Base-by-base conservation (phyloP, 2,888 invertebrate species). In the Protonemura montana region DNA sequence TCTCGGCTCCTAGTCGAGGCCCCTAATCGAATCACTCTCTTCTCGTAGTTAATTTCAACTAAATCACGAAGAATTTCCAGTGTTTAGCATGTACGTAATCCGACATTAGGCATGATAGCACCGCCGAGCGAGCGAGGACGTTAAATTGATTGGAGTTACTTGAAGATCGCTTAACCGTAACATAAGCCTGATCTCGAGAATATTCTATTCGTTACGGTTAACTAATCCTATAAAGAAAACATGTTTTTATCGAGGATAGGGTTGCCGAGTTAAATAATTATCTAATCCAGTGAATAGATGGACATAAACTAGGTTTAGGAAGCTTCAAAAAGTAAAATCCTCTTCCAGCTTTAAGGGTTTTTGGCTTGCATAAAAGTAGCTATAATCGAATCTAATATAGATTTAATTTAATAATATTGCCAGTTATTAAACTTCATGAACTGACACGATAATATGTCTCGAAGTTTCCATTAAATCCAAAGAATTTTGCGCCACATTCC, bases 181-280 rank as follows among this genome's bases (percentile, higher is more conserved):
- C 84, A 59, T 84, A 84, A 59, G 84, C 26, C 29, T 84, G 26
- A 59, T 59, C 5, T 59, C 27, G 30, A n/a, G 81, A 78, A 59
- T 84, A 29, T 84, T 59, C 25, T 28, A 59, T n/a, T 84, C 59
- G 29, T 84, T 84, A 59, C 29, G 84, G 76, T 2, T 81, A 81
- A 29, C 29, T 81, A 84, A 42, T 84, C 84, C 84, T 76, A 84
- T 84, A 27, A n/a, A 84, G 84, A 83, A 83, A 84, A 84, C 84
- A 59, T 84, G 84, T 84, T 84, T 84, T 84, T 28, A 84, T 59
- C 59, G 78, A 78, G 28, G 25, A 78, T 26, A 28, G n/a, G 78
- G 26, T 78, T 81, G 35, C 35, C 35, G 30, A 81, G 30, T 28
- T 29, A 29, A 81, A 81, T 81, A 81, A 81, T 81, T 81, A 81